A percentile compares a stretch with the other conserved stretches of the same genome.
These are phyloP conservation scores for Argyrosomus japonicus DNA, from an alignment of 2,113 vertebrate species.

Conservation along the genomic window DNA sequence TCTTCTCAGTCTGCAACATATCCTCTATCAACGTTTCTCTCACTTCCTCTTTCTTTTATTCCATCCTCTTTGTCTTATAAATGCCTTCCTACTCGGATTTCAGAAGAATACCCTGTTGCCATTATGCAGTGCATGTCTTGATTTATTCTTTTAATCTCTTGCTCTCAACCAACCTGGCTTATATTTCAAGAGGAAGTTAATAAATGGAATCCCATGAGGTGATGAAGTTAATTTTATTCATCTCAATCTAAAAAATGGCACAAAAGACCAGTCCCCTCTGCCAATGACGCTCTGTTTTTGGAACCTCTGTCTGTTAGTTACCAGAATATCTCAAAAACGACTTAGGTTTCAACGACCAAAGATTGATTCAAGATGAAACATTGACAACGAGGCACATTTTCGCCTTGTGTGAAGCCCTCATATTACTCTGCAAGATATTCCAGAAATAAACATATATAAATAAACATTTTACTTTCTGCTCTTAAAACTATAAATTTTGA, in stretches of 20 bases:
- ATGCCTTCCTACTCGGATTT: constrained; percentile 8
- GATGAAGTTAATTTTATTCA: constrained; percentile 12
- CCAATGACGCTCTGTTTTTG: not conserved
- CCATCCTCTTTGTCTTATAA: constrained; percentile 23
- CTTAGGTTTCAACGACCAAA: not conserved
- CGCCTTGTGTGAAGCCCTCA: not conserved
- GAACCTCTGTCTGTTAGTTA: not conserved
- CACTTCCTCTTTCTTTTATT: constrained; percentile 17
- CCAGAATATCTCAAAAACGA: too few relatives aligned
- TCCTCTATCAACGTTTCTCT: constrained; percentile 22
- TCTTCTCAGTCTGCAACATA: constrained; percentile 13
- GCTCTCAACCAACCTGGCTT: not conserved
- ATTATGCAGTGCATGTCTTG: not conserved
- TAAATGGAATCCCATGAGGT: constrained; percentile 23
- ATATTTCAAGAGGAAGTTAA: constrained; percentile 27
- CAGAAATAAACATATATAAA: not conserved
- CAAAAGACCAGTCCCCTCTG: not conserved
- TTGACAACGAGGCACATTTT: not conserved
- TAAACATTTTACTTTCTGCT: not conserved
- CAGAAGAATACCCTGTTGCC: not conserved
- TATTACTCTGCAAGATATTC: not conserved
- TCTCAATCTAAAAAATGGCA: not conserved
- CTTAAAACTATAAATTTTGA: not conserved
- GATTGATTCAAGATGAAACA: not conserved
- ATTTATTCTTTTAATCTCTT: constrained; percentile 53